Evolutionary conservation across 2,113 vertebrate genomes (phyloP), one percentile per base, ranked within the genome.

Genomic region (Chloropsis hardwickii): DNA sequence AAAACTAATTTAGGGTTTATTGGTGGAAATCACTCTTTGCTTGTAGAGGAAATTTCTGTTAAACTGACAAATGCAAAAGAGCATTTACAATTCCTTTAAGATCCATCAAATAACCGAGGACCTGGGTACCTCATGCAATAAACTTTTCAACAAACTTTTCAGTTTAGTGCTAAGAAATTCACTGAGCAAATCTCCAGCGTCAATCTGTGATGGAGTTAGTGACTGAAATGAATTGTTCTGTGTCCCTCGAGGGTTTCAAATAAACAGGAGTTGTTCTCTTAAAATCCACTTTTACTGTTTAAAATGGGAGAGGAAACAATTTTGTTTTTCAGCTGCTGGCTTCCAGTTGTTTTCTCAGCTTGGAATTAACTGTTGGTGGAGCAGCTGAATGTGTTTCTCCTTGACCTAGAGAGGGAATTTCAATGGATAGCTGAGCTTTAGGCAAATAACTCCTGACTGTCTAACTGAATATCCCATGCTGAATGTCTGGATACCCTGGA

Each of bases 361-460:
- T 40, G 44, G 69, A 89, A 37, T 67, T 33, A 81, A 67, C 23
- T 47, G 9, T 71, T 47, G 61, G 16, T 56, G 69, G 27, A 57
- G 40, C 2, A 3, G n/a, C 28, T 80, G 61, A 47, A 31, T 29
- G 12, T 54, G 20, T 44, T 28, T 40, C 37, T 56, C 70, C 70
- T 80, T 9, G n/a, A 22, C 22, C 33, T 65, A 53, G 25, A 69
- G 85, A 61, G 74, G 22, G 50, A 65, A 77, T 42, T 74, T 39
- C 31, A 66, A 5, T 17, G n/a, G 17, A 21, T 51, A 37, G 61
- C 9, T 2, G 6, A 50, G 57, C 24, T 80, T 93, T 76, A 3
- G 25, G 14, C 4, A 5, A 0, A 0, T 48, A 21, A 66, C 14
- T 66, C 85, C 14, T 48, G 58, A 61, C 23, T 2, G 0, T 58